Base-by-base conservation (phyloP, 2,888 invertebrate species). In the Dendrolimus pini region DNA sequence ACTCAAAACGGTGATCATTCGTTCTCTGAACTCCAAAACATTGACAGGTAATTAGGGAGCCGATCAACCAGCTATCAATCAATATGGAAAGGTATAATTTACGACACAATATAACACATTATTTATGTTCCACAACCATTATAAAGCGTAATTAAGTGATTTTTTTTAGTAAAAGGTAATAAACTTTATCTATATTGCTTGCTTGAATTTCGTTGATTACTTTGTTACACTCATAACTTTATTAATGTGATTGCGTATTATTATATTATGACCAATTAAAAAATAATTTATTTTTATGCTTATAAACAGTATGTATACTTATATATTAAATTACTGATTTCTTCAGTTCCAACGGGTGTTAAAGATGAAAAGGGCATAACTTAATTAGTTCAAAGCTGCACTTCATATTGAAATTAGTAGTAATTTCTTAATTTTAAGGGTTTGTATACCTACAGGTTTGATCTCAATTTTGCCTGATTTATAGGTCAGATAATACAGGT, bases 1-100 rank as follows among this genome's bases (percentile, higher is more conserved):
- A 10, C 9, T 47, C 12, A 47, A 30, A 30, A 30, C 3, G 30
- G 30, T 30, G 30, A 30, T 30, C 30, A 47, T 47, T 47, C 47
- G 47, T 10, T 9, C 47, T 47, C 6, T 47, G 47, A 47, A 47
- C 47, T 47, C 65, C 61, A 65, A 65, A 71, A 68, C 65, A 68
- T 67, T 66, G 71, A 68, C 65, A 67, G 65, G 60, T 63, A 65
- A 71, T 73, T 64, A 69, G 59, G 59, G 66, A 63, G 66, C 65
- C 63, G 64, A 68, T 59, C 61, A 61, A 60, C 60, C 58, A 60
- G 54, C 62, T 56, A 67, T 73, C 69, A 65, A 65, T 73, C 70
- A 72, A 60, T 58, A 58, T 42, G 64, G 67, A 58, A 63, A 71
- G 63, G 62, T 65, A 63, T 64, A 59, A 68, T 67, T 69, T 64